phyloP scores from a whole-genome alignment of 2,797 vertebrate genomes.

The Cheracebus regulus region DNA sequence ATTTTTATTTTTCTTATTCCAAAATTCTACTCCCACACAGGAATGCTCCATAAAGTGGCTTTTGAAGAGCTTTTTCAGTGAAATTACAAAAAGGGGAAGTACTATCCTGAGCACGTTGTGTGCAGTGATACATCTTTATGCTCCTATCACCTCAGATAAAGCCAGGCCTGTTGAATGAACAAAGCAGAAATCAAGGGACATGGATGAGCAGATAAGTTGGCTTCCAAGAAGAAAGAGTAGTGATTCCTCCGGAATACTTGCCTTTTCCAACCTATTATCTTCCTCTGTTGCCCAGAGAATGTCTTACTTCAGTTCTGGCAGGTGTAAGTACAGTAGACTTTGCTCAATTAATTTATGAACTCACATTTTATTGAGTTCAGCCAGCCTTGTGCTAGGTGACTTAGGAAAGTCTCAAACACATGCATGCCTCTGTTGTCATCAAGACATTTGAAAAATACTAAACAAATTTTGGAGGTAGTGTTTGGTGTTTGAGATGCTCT shows the following conservation, averaged over 20 bases:
- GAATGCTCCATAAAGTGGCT: not conserved
- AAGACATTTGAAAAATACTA: not conserved
- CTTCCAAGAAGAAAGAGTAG: not conserved
- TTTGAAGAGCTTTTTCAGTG: not conserved
- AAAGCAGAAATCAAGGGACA: not conserved
- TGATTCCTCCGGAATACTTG: not conserved
- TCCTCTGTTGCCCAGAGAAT: not conserved
- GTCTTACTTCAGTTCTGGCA: not conserved
- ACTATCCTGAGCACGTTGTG: not conserved
- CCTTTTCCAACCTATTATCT: not conserved
- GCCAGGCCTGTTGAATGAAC: not conserved
- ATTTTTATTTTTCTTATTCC: conserved; percentile 11
- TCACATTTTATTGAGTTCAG: not conserved
- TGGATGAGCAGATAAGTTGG: not conserved
- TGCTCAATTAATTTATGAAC: not conserved
- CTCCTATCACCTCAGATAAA: not conserved
- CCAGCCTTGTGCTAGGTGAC: not conserved
- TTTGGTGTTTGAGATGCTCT: not conserved
- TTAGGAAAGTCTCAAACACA: not conserved
- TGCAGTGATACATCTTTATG: not conserved
- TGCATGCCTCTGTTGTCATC: not conserved
- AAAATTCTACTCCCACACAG: not conserved
- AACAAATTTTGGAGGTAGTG: not conserved
- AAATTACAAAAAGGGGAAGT: not conserved
- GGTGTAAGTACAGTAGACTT: not conserved